Conservation (phyloP, 2,113 vertebrate species). For the Bujurquina vittata region DNA sequence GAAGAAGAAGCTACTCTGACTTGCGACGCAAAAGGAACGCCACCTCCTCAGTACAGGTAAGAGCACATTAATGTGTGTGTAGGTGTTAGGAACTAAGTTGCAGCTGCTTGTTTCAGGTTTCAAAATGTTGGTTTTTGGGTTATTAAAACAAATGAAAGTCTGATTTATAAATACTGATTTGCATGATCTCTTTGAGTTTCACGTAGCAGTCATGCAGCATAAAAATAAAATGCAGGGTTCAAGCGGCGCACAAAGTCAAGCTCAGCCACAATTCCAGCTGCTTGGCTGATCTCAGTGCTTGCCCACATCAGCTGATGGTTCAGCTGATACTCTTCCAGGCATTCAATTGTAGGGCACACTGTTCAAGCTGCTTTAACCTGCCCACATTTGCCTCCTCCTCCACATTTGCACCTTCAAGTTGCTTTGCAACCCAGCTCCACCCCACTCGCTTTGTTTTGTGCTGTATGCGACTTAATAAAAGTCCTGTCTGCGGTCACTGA, state of each 20-base stretch:
- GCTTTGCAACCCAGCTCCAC: not conserved
- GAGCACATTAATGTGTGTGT: not conserved
- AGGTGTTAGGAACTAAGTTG: too few species aligned
- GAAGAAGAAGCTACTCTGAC: constrained; percentile 81
- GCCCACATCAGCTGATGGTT: not conserved
- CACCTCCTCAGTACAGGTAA: constrained; percentile 80
- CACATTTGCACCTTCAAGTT: not conserved
- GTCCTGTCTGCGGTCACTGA: not conserved
- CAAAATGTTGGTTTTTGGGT: not conserved
- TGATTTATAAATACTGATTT: not conserved
- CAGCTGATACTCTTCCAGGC: not conserved
- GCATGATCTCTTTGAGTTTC: not conserved
- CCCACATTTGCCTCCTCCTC: not conserved
- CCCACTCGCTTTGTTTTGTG: rapidly evolving
- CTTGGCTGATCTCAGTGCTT: not conserved
- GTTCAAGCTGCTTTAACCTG: not conserved
- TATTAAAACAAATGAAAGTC: not conserved
- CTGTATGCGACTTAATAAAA: not conserved
- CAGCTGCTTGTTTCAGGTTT: not conserved
- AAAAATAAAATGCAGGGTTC: too few species aligned
- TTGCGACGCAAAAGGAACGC: constrained; percentile 79
- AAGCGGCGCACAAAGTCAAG: not conserved
- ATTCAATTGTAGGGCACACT: not conserved
- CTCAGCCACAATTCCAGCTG: not conserved
- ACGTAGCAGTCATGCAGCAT: not conserved